Conservation (phyloP, 2,797 vertebrate species). For the Otolemur crassicaudatus region DNA sequence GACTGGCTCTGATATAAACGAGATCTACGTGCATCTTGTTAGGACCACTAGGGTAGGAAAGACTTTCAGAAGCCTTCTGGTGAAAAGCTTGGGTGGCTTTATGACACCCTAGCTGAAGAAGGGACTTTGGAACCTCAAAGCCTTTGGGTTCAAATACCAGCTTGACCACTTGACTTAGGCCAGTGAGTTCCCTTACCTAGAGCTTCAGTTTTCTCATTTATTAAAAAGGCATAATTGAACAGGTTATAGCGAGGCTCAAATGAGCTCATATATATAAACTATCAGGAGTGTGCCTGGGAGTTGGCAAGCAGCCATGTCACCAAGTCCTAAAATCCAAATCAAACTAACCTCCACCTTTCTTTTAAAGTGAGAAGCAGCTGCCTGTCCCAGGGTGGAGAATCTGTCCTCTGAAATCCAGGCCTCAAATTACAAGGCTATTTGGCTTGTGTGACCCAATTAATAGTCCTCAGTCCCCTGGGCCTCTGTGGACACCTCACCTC, state of each 20-base stretch:
- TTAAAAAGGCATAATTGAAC: background rate
- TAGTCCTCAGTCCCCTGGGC: conserved; percentile 65
- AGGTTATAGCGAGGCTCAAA: background rate
- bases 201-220: background rate
- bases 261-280: background rate
- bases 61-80: background rate
- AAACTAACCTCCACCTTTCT: background rate
- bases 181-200: background rate
- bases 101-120: background rate
- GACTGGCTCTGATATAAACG: background rate
- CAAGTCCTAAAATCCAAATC: background rate
- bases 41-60: no score
- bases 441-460: conserved; percentile 81
- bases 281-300: background rate
- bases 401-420: background rate
- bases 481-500: conserved; percentile 71
- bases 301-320: background rate
- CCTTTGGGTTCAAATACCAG: background rate
- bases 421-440: conserved; percentile 65
- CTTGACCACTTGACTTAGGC: background rate
- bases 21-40: background rate
- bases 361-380: background rate
- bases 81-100: background rate
- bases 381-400: background rate
- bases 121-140: background rate